Conservation (phyloP, 2,797 vertebrate genomes). For the Xenops minutus region DNA sequence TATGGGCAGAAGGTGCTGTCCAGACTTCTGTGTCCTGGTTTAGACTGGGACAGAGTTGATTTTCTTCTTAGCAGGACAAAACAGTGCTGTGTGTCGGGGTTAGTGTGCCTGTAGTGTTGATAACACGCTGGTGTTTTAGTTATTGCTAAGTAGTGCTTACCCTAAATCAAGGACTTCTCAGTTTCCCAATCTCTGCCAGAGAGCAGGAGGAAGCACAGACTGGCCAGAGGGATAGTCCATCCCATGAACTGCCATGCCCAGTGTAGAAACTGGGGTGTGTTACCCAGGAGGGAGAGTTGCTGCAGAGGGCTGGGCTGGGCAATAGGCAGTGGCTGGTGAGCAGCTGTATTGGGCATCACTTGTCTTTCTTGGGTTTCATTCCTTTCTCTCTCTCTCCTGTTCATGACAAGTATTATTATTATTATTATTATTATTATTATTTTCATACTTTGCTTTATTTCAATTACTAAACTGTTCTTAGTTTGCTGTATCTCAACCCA, state of each 20-base stretch:
- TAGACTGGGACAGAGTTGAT: background rate
- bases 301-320: background rate
- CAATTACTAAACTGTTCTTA: background rate
- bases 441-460: background rate
- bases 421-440: background rate
- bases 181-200: background rate
- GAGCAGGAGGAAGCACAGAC: background rate
- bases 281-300: background rate
- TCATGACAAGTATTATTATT: background rate
- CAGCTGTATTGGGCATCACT: background rate
- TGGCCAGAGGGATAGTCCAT: background rate
- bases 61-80: background rate
- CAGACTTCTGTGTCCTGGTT: background rate
- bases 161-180: background rate
- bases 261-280: background rate
- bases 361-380: background rate
- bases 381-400: background rate
- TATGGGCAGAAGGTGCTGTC: accelerated
- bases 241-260: background rate
- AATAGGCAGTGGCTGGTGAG: background rate
- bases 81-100: background rate
- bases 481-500: too few species aligned
- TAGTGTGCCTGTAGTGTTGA: background rate
- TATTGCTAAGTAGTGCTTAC: background rate
- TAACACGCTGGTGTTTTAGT: background rate